Base-by-base conservation (phyloP, 1,140 invertebrate species). In the Dendroctonus ponderosae region DNA sequence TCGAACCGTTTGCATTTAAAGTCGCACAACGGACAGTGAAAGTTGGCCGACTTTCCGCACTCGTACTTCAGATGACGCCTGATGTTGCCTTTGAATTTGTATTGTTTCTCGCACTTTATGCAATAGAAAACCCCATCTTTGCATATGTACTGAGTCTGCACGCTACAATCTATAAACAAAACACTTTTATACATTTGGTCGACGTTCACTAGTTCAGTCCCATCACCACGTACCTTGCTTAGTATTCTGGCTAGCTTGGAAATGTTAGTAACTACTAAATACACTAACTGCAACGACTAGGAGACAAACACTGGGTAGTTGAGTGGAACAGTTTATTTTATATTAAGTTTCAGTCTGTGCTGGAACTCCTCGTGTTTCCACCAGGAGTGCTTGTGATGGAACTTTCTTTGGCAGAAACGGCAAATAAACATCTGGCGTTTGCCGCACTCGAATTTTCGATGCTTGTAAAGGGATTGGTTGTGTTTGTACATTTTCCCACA, bases 391-490 rank as follows among this genome's bases (percentile, higher is more conserved):
- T 74, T 74, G 42, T 71, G 67, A 66, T 68, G 69, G 42, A 69
- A 74, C 2, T 58, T 44, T 41, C 62, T 70, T 5, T 40, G 40
- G 48, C 70, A 74, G n/a, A 41, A 79, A 11, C 78, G 79, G 72
- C 86, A 86, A 52, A 82, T 72, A 62, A 83, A 82, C 3, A 79
- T 78, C 5, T 84, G 83, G 66, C 74, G 75, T 54, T 82, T 80
- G 8, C 81, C 89, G 78, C 90, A 92, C 76, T 91, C 90, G 26
- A 2, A 26, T 26, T 3, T 26, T 26, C 26, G 26, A 3, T 26
- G 26, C 26, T 26, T 26, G 26, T 26, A 3, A 26, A 26, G 26
- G 26, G 26, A 26, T 26, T 26, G 26, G 1, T 26, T 26, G 26
- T 26, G 26, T 26, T 26, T 26, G 3, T 26, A 26, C 26, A 26